phyloP scores from a whole-genome alignment of 2,888 invertebrate species.

The Cheilosia variabilis region DNA sequence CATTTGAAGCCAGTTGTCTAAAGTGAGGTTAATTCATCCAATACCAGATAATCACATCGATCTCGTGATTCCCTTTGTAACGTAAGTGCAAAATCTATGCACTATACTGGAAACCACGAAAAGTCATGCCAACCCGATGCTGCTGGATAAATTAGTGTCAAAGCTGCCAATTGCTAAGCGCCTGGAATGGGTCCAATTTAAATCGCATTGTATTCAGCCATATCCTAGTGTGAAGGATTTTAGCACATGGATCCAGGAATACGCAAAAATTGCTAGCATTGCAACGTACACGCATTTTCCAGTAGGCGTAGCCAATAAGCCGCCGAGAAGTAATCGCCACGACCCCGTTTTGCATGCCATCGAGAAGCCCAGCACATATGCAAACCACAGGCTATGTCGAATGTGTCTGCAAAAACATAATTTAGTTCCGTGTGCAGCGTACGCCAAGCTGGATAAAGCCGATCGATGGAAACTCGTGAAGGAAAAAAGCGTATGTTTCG shows the following conservation, averaged over 20 bases:
- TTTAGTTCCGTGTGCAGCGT: neutral
- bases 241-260: neutral
- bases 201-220: slow-evolving; percentile 1
- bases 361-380: neutral
- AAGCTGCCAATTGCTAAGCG: slow-evolving; percentile 69
- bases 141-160: slow-evolving; percentile 36
- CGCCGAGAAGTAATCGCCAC: neutral
- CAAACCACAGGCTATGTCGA: neutral
- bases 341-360: no score
- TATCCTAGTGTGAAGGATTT: slow-evolving; percentile 17
- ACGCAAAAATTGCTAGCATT: neutral
- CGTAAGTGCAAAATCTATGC: slow-evolving; percentile 24
- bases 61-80: slow-evolving; percentile 44
- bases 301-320: neutral
- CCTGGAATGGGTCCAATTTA: slow-evolving; percentile 35
- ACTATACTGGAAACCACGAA: slow-evolving; percentile 18
- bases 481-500: neutral
- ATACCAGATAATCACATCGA: slow-evolving; percentile 51
- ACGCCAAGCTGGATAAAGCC: neutral
- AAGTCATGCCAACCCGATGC: slow-evolving; percentile 21
- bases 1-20: slow-evolving; percentile 20
- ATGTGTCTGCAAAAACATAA: neutral
- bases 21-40: slow-evolving; percentile 43
- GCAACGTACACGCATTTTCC: neutral
- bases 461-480: neutral